Percentiles rank a stretch among this genome's conserved stretches.
Conservation (phyloP, 2,797 vertebrate genomes). For the Chelon labrosus region DNA sequence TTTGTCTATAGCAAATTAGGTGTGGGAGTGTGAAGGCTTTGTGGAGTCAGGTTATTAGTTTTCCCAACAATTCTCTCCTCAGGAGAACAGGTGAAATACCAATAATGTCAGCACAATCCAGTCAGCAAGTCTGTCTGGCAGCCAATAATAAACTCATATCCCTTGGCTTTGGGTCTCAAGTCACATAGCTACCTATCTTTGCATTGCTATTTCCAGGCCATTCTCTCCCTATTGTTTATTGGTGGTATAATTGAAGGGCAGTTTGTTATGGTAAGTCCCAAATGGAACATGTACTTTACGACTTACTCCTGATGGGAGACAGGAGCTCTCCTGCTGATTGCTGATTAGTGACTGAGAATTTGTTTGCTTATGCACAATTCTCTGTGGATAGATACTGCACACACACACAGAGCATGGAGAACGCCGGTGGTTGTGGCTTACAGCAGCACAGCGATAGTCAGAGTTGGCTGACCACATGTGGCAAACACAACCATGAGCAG, state of each 20-base stretch:
- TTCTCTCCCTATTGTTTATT: constrained; percentile 62
- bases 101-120: constrained; percentile 85
- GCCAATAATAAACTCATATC: constrained; percentile 84
- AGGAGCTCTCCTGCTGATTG: constrained; percentile 57
- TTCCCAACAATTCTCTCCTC: constrained; percentile 74
- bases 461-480: constrained; percentile 56
- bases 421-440: constrained; percentile 41
- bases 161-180: constrained; percentile 78
- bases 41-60: constrained; percentile 84
- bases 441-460: constrained; percentile 66
- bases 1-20: constrained; percentile 81
- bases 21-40: constrained; percentile 68
- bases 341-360: constrained; percentile 59
- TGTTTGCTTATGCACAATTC: constrained; percentile 37
- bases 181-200: constrained; percentile 72
- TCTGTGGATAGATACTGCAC: constrained; percentile 56
- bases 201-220: constrained; percentile 69
- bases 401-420: constrained; percentile 32
- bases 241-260: constrained; percentile 66
- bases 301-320: constrained; percentile 52
- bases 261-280: constrained; percentile 59
- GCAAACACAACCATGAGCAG: constrained; percentile 46
- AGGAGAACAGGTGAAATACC: constrained; percentile 82
- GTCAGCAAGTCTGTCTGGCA: constrained; percentile 84
- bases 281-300: constrained; percentile 48